A percentile compares a stretch with the other conserved stretches of the same genome.
Evolutionary conservation across 2,113 vertebrate genomes (phyloP).

Genomic region (Mola mola): DNA sequence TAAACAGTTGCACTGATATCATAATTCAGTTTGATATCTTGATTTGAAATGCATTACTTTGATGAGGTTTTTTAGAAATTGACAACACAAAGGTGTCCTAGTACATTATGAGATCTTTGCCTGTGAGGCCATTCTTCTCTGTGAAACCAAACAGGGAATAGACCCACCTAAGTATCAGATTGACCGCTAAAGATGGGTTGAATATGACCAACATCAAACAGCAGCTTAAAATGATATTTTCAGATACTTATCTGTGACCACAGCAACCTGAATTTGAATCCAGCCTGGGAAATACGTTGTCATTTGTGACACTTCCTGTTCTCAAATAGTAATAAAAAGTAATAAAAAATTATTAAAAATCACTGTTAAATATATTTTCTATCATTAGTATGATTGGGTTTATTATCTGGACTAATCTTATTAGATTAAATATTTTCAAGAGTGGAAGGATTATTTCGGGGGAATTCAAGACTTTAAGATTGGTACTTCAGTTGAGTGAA

Average conservation of each 20-base stretch:
- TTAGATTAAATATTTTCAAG: too few species aligned
- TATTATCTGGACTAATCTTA: too few species aligned
- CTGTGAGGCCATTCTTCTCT: too few species aligned
- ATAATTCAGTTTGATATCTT: background rate
- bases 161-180: background rate
- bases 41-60: background rate
- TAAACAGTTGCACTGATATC: background rate
- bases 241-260: background rate
- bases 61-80: too few species aligned
- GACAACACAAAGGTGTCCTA: too few species aligned
- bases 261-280: conserved; percentile 8
- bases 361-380: too few species aligned
- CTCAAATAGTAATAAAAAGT: background rate
- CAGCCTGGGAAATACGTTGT: background rate
- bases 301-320: background rate
- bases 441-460: too few species aligned
- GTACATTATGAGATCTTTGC: too few species aligned
- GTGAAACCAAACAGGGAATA: too few species aligned
- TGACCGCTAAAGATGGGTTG: background rate
- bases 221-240: background rate
- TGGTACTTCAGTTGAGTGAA: background rate
- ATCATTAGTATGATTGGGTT: background rate
- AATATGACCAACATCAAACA: background rate
- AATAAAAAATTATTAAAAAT: background rate
- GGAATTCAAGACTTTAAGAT: background rate